These are phyloP conservation scores for Caenorhabditis afra DNA, from an alignment of 2,888 invertebrate genomes.

Conservation along the genomic window DNA sequence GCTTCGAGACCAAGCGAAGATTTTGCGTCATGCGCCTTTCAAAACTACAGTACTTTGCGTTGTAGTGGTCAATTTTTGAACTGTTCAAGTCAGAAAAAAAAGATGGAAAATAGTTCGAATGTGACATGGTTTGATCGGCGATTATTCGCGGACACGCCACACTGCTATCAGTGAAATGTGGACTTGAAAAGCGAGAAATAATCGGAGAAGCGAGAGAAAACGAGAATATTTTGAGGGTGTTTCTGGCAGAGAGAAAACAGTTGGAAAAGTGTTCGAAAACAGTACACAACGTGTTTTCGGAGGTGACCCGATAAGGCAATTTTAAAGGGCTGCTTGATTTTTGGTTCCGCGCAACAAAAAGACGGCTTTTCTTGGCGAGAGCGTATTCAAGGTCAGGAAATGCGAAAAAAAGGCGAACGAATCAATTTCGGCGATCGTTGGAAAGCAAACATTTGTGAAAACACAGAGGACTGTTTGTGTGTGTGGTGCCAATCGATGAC, in stretches of 20 bases:
- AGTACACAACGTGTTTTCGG: slow-evolving; percentile 30
- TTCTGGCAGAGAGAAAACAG: background rate
- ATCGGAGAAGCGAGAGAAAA: background rate
- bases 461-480: slow-evolving; percentile 1
- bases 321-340: background rate
- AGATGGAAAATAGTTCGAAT: too few relatives aligned
- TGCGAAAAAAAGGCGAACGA: slow-evolving; percentile 1
- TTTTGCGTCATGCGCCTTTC: slow-evolving; percentile 2
- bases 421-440: background rate
- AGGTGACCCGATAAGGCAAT: background rate
- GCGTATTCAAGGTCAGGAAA: slow-evolving; percentile 10
- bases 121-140: too few relatives aligned
- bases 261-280: slow-evolving; percentile 5
- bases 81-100: too few relatives aligned
- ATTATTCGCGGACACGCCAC: slow-evolving; percentile 1
- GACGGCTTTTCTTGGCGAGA: slow-evolving; percentile 1
- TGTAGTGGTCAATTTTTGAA: too few relatives aligned
- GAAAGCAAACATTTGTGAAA: slow-evolving; percentile 8
- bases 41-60: background rate
- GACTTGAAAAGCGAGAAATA: too few relatives aligned
- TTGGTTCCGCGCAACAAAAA: background rate
- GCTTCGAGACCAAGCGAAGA: background rate
- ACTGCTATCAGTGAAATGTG: slow-evolving; percentile 1
- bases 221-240: background rate
- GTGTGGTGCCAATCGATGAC: slow-evolving; percentile 14